A percentile compares a stretch with the other conserved stretches of the same genome.
Conservation (phyloP, 1,140 invertebrate species). For the Maconellicoccus hirsutus region DNA sequence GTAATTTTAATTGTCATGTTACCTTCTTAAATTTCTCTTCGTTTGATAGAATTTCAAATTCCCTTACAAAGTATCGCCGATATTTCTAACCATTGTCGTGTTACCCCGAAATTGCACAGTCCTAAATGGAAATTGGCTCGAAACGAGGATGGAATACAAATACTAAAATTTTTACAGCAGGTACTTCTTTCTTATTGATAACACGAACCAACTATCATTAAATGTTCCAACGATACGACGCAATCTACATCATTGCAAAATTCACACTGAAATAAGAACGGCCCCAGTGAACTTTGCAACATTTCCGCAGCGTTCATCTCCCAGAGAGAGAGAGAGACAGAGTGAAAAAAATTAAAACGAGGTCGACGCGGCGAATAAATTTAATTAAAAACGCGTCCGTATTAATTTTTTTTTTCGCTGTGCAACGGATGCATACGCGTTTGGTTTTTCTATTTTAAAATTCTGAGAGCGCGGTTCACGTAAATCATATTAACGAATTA, state of each 20-base stretch:
- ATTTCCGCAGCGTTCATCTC: too few relatives aligned
- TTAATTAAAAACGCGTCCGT: slow-evolving; percentile 3
- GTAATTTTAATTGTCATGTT: too few relatives aligned
- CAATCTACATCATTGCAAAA: too few relatives aligned
- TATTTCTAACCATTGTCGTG: background rate
- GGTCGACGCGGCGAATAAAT: background rate
- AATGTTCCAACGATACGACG: background rate
- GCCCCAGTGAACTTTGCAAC: too few relatives aligned
- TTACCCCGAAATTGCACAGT: background rate
- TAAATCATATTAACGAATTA: too few relatives aligned
- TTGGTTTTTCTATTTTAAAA: background rate
- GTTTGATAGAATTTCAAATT: too few relatives aligned
- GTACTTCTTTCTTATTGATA: background rate
- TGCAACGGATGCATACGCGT: background rate
- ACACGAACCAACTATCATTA: background rate
- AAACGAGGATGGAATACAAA: background rate
- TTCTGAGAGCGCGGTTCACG: too few relatives aligned
- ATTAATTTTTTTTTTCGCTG: background rate
- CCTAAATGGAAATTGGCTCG: background rate
- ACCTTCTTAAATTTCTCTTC: too few relatives aligned
- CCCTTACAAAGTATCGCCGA: background rate
- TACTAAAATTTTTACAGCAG: background rate
- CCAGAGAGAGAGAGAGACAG: too few relatives aligned
- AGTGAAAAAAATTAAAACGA: background rate
- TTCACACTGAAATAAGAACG: too few relatives aligned